phyloP scores from a whole-genome alignment of 1,140 invertebrate species.

The Chelonus insularis region DNA sequence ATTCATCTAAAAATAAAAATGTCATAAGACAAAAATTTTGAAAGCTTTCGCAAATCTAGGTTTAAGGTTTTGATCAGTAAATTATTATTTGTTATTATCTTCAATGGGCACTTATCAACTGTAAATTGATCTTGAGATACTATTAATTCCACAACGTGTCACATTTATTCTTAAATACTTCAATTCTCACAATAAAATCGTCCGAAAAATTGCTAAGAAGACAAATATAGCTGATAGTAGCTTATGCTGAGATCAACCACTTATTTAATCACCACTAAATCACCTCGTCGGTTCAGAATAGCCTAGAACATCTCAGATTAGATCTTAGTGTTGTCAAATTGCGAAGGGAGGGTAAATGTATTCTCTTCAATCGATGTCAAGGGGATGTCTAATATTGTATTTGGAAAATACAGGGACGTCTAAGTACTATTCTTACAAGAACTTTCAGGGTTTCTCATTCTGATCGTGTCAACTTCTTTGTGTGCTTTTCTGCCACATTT shows the following conservation, averaged over 20 bases:
- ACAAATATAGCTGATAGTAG: background rate
- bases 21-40: no score
- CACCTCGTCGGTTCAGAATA: background rate
- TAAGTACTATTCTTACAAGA: background rate
- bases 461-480: background rate
- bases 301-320: background rate
- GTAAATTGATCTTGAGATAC: no score
- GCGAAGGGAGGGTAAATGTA: background rate
- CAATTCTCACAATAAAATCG: no score
- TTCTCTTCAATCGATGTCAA: slow-evolving; percentile 12
- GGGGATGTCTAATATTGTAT: background rate
- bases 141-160: no score
- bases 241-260: background rate
- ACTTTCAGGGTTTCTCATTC: background rate
- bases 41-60: no score
- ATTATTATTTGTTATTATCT: no score
- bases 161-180: no score
- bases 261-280: slow-evolving; percentile 2
- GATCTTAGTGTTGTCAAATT: background rate
- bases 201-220: background rate
- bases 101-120: no score
- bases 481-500: background rate
- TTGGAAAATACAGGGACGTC: background rate
- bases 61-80: no score
- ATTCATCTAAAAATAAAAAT: no score